A percentile compares a stretch with the other conserved stretches of the same genome.
Evolutionary conservation across 1,140 invertebrate genomes (phyloP).

Genomic region (Parapsyche elsis): DNA sequence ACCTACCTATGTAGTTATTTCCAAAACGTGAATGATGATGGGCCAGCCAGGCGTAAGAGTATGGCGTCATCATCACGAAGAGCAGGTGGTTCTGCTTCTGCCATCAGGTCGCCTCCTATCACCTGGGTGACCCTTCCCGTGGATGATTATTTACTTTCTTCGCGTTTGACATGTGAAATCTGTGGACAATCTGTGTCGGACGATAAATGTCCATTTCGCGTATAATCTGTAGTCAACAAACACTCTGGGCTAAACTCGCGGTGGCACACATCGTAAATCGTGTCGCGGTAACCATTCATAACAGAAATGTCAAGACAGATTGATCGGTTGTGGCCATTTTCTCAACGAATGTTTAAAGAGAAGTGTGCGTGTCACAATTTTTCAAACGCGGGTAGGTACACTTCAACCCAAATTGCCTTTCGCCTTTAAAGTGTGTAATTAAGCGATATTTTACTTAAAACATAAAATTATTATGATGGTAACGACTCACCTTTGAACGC

Average conservation of each 20-base stretch:
- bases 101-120: slow-evolving; percentile 20
- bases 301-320: no score
- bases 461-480: not conserved
- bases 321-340: no score
- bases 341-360: not conserved
- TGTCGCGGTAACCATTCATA: not conserved
- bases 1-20: not conserved
- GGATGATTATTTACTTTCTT: slow-evolving; percentile 37
- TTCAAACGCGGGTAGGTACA: not conserved
- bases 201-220: no score
- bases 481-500: not conserved
- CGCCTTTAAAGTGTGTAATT: not conserved
- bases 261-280: not conserved
- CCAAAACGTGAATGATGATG: not conserved
- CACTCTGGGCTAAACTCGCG: not conserved
- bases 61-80: not conserved
- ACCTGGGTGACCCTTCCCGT: slow-evolving; percentile 31
- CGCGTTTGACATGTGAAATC: slow-evolving; percentile 23
- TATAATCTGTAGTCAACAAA: no score
- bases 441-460: not conserved
- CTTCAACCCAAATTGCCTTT: not conserved
- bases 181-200: not conserved
- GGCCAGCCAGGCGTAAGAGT: not conserved
- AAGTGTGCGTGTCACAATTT: not conserved
- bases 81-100: slow-evolving; percentile 6